A percentile compares a stretch with the other conserved stretches of the same genome.
phyloP scores from a whole-genome alignment of 2,113 vertebrate species.

The Ammodramus savannarum region DNA sequence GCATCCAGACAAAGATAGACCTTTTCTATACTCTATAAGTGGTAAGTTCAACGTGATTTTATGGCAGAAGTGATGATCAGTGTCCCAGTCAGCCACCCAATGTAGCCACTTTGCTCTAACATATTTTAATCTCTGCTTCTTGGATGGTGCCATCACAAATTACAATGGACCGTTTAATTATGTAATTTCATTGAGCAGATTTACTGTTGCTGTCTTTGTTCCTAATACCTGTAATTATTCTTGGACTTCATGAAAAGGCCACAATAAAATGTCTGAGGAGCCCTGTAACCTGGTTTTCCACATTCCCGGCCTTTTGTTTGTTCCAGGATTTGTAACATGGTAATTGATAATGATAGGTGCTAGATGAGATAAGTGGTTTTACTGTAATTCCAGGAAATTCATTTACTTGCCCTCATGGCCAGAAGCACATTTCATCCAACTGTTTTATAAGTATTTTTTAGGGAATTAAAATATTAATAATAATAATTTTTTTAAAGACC shows the following conservation, averaged over 20 bases:
- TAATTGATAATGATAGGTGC: conserved; percentile 35
- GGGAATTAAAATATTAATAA: not conserved
- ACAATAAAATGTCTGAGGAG: not conserved
- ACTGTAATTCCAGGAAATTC: conserved; percentile 42
- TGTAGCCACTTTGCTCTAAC: not conserved
- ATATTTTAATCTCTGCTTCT: not conserved
- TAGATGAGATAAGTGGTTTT: conserved; percentile 42
- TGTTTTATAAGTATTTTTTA: not conserved
- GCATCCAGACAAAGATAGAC: not conserved
- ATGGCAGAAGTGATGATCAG: not conserved
- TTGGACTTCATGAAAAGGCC: conserved; percentile 12
- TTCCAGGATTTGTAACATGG: not conserved
- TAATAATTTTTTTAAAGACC: not conserved
- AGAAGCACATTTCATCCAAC: not conserved
- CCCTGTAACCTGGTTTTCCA: not conserved
- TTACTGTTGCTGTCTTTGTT: not conserved
- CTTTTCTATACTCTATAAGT: not conserved
- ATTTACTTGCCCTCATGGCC: not conserved
- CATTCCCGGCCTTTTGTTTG: conserved; percentile 48
- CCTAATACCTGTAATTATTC: conserved; percentile 25
- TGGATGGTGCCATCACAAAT: not conserved
- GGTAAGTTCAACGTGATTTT: not conserved
- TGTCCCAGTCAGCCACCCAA: not conserved
- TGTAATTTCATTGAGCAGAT: conserved; percentile 14
- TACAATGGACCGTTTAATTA: not conserved